Percentiles rank a stretch among this genome's conserved stretches.
These are phyloP conservation scores for Hydroisotoma schaefferi DNA, from an alignment of 2,888 invertebrate genomes.

Conservation along the genomic window DNA sequence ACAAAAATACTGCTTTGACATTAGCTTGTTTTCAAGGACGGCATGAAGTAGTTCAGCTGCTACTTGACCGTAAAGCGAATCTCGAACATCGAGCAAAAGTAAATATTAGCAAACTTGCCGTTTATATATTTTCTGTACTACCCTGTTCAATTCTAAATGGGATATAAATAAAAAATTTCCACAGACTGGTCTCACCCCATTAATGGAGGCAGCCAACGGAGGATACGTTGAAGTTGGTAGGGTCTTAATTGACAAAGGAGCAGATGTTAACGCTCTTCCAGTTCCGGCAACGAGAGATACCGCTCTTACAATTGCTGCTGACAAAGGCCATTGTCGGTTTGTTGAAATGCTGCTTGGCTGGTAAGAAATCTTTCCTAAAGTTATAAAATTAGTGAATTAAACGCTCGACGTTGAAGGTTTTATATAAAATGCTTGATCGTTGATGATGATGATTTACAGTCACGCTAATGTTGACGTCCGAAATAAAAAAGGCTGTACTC, in stretches of 20 bases:
- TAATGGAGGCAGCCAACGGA: conserved; percentile 99
- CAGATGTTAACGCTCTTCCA: conserved; percentile 97
- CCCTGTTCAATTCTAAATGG: neutral
- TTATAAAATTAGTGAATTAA: neutral
- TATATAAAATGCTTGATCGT: neutral
- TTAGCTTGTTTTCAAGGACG: conserved; percentile 99
- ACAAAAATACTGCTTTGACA: conserved; percentile 96
- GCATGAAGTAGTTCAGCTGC: conserved; percentile 93
- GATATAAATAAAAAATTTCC: neutral
- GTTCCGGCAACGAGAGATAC: conserved; percentile 98
- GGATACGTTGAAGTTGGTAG: conserved; percentile 98
- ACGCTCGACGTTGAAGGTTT: no score
- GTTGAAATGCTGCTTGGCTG: conserved; percentile 75
- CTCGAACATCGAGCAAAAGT: conserved; percentile 98
- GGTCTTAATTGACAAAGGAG: conserved; percentile 90
- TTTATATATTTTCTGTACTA: neutral
- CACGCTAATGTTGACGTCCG: conserved; percentile 94
- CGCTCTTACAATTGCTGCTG: conserved; percentile 98
- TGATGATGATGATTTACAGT: conserved; percentile 51
- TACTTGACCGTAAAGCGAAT: conserved; percentile 94
- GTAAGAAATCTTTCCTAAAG: conserved; percentile 49
- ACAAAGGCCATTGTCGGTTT: conserved; percentile 95
- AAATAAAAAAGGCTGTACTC: conserved; percentile 99
- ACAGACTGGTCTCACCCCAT: conserved; percentile 92
- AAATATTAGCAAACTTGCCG: conserved; percentile 30